These are phyloP conservation scores for Ctena decussata DNA, from an alignment of 2,888 invertebrate species.

Conservation along the genomic window DNA sequence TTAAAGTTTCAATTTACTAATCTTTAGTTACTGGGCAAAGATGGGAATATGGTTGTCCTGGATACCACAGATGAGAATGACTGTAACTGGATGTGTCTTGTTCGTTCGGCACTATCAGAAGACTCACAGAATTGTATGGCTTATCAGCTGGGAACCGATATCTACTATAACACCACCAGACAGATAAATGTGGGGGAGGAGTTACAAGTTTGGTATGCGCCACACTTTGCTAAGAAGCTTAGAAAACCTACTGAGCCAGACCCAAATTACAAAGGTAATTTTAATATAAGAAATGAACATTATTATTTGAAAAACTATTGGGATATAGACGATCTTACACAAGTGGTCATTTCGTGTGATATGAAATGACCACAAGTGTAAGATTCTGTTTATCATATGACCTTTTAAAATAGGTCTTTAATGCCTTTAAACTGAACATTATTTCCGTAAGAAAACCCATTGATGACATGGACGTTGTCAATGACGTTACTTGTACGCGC, in stretches of 20 bases:
- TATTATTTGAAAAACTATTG: too few species aligned
- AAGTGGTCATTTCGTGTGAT: too few species aligned
- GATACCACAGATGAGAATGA: constrained; percentile 89
- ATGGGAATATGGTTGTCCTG: constrained; percentile 87
- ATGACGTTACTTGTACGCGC: too few species aligned
- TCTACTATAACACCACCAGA: constrained; percentile 83
- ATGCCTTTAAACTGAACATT: too few species aligned
- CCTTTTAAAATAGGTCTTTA: too few species aligned
- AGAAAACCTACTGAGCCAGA: constrained; percentile 82
- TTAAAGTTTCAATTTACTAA: too few species aligned
- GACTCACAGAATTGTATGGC: constrained; percentile 89
- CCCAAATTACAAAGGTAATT: constrained; percentile 77
- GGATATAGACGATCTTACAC: too few species aligned
- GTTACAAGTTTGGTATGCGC: constrained; percentile 89
- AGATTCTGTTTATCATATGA: too few species aligned
- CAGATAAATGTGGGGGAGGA: constrained; percentile 88
- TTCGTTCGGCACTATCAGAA: constrained; percentile 87
- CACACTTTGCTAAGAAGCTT: constrained; percentile 89
- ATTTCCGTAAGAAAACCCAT: too few species aligned
- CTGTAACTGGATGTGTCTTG: constrained; percentile 90
- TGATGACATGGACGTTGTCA: too few species aligned
- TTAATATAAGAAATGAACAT: too few species aligned
- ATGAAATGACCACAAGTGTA: too few species aligned
- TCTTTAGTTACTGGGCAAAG: constrained; percentile 87
- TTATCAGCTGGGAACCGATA: constrained; percentile 88